Conservation (phyloP, 2,113 vertebrate species). For the Nestor notabilis region DNA sequence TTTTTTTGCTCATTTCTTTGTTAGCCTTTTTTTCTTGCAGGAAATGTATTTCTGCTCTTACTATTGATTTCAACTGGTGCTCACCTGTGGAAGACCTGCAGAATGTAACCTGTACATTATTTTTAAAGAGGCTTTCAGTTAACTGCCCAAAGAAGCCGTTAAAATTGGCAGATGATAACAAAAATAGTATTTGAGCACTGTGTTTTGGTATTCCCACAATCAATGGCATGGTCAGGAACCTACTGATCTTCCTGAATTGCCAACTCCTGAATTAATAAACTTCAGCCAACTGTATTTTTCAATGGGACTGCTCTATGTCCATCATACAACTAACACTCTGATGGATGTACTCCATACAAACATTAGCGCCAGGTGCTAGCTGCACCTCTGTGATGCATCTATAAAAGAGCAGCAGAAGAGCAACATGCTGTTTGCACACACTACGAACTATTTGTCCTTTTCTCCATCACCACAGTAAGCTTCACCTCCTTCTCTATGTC, state of each 20-base stretch:
- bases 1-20: background rate
- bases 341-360: background rate
- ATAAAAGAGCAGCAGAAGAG: background rate
- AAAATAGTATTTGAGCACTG: background rate
- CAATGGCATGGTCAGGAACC: background rate
- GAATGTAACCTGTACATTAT: background rate
- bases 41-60: background rate
- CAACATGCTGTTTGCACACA: background rate
- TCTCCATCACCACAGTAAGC: background rate
- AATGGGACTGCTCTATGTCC: background rate
- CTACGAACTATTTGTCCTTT: background rate
- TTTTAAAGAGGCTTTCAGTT: background rate
- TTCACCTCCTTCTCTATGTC: background rate
- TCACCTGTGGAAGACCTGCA: background rate
- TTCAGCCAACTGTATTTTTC: background rate
- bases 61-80: background rate
- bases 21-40: background rate
- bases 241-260: background rate
- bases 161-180: conserved; percentile 1
- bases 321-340: background rate
- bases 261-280: background rate
- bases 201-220: conserved; percentile 5
- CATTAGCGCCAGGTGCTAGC: background rate
- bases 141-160: background rate
- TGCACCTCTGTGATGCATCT: background rate